Evolutionary conservation across 2,888 invertebrate genomes (phyloP), one percentile per base, ranked within the genome.

Genomic region (Plagiodera versicolora): DNA sequence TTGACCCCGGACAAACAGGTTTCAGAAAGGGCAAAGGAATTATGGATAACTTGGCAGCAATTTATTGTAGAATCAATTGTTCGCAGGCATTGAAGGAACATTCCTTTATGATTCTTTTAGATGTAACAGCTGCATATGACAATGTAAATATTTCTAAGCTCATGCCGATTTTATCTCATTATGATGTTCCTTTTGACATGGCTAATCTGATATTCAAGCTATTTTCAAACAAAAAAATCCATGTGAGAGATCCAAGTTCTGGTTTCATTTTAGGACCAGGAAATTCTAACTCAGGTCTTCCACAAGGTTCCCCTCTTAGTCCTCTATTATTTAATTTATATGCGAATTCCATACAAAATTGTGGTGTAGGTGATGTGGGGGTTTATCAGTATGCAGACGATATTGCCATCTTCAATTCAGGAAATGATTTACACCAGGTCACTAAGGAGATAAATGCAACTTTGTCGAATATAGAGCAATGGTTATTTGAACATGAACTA

Each of bases 21-120:
- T 52, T 52, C 35, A 35, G 52, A 8, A 39, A 39, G 16, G 39
- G 52, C 8, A 32, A 11, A n/a, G 52, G 39, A n/a, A 52, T 20
- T 3, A 35, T 39, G 24, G 52, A 35, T 8, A 52, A 39, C 19
- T 39, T 52, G 2, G 35, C 18, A 20, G 39, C 39, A 17, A 2
- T 52, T 1, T 52, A 52, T 19, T 52, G 35, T n/a, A 35, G 19
- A 35, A 10, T 35, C 18, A 19, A n/a, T 1, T 20, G 35, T 11
- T 8, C 14, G 1, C 8, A 39, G 14, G 52, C 19, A 10, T 19
- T 52, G 20, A 24, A 52, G 8, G 52, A 52, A 39, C 5, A n/a
- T 14, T 35, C 39, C 1, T 35, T 39, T n/a, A 19, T 52, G 39
- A 19, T 20, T 19, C 6, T 39, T 10, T 19, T 52, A 24, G 39